Base-by-base conservation (phyloP, 1,140 invertebrate species). In the Trichomalopsis sarcophagae region DNA sequence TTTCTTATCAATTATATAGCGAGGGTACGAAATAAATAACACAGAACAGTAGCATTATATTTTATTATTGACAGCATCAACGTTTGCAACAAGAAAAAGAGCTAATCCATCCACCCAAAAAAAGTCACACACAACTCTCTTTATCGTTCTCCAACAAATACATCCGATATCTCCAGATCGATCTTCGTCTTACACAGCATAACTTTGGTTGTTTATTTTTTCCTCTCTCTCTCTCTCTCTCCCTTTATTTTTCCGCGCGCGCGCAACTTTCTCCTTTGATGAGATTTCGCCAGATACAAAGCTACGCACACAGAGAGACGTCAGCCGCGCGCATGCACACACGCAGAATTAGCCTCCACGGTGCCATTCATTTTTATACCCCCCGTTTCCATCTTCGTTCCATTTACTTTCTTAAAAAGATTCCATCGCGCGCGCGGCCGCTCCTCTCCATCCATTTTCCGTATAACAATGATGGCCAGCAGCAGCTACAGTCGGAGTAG, bases 341-440 rank as follows among this genome's bases (percentile, higher is more conserved):
- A 68, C 69, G 71, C 81, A 30, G 71, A 40, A 84, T 83, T 83
- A 81, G 81, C 71, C 82, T 84, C 83, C 14, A 77, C 77, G 69
- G 71, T 82, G 85, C 66, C 76, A 87, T 87, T 88, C 86, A 87
- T 88, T 89, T 90, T 90, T 88, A 88, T 86, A 76, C 77, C 85
- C 87, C 69, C 87, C 86, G 73, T 87, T 88, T 89, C 87, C 84
- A 89, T 87, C 87, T 87, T 77, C 81, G 82, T 89, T 88, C 84
- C 87, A 89, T 90, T 89, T 89, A 87, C 84, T 87, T 88, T 87
- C 14, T 80, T 87, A 78, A 88, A 88, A 87, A 88, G 87, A 89
- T 91, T 87, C 62, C 86, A 88, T 89, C 85, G 85, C 69, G 36
- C 76, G 23, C 76, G 23, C 9, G 36, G 7, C 11, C 55, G 40